phyloP scores from a whole-genome alignment of 2,888 invertebrate species.

The Nomada ferruginata region DNA sequence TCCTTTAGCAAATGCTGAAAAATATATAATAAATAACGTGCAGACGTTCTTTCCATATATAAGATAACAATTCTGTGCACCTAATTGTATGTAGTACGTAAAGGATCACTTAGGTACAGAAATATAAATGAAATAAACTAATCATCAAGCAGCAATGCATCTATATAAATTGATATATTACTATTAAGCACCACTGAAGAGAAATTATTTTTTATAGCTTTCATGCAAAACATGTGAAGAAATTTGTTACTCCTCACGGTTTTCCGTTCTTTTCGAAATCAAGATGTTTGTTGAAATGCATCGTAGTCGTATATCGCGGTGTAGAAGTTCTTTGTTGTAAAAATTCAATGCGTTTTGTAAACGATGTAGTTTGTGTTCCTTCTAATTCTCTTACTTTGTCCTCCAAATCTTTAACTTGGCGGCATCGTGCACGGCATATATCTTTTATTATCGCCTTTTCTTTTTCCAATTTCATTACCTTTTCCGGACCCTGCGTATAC shows the following conservation, averaged over 20 bases:
- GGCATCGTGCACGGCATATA: slow-evolving; percentile 85
- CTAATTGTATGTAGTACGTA: background rate
- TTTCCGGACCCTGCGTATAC: slow-evolving; percentile 36
- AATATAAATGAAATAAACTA: slow-evolving; percentile 8
- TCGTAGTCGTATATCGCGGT: background rate
- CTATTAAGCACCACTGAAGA: background rate
- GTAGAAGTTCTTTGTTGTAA: slow-evolving; percentile 11
- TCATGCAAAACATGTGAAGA: slow-evolving; percentile 20
- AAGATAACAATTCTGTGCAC: background rate
- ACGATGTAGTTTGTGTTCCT: background rate
- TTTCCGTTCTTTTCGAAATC: slow-evolving; percentile 26
- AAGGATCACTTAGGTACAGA: slow-evolving; percentile 2
- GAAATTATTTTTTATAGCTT: slow-evolving; percentile 11
- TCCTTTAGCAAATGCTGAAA: background rate
- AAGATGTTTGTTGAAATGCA: slow-evolving; percentile 2
- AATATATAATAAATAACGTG: background rate
- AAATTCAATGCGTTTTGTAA: slow-evolving; percentile 14
- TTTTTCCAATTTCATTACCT: slow-evolving; percentile 85
- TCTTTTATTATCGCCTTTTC: slow-evolving; percentile 84
- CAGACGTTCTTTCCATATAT: background rate
- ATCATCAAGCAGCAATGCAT: slow-evolving; percentile 10
- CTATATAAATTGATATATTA: no score
- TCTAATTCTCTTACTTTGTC: slow-evolving; percentile 64
- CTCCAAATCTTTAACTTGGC: slow-evolving; percentile 73
- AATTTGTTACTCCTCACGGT: slow-evolving; percentile 25